Evolutionary conservation across 2,888 invertebrate genomes (phyloP).

Genomic region (Cryptocephalus primarius): DNA sequence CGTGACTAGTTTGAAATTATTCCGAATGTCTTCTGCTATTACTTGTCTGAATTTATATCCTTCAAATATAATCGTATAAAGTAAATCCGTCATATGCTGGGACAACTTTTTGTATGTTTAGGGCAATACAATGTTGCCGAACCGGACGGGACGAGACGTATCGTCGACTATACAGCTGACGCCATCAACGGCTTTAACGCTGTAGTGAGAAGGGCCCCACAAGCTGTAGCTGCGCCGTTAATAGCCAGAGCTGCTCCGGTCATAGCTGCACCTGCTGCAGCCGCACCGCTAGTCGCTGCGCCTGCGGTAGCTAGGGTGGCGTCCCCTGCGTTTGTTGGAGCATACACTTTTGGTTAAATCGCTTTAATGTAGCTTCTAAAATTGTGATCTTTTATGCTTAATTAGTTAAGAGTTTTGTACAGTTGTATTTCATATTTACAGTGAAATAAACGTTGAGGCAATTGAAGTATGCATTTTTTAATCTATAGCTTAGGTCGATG

Average conservation of each 20-base stretch:
- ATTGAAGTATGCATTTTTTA: too few relatives aligned
- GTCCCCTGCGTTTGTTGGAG: conserved; percentile 14
- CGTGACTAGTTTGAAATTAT: too few relatives aligned
- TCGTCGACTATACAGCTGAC: conserved; percentile 55
- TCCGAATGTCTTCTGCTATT: too few relatives aligned
- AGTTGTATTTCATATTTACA: too few relatives aligned
- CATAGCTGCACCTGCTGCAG: conserved; percentile 19
- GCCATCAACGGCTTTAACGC: conserved; percentile 56
- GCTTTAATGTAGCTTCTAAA: too few relatives aligned
- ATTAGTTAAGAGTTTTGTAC: too few relatives aligned
- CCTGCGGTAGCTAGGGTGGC: conserved; percentile 25
- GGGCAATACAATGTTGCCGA: conserved; percentile 50
- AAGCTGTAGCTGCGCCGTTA: conserved; percentile 23
- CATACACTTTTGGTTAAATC: conserved; percentile 3
- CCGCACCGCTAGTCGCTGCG: conserved; percentile 22
- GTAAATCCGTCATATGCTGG: too few relatives aligned
- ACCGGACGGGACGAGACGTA: conserved; percentile 51
- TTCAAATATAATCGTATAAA: too few relatives aligned
- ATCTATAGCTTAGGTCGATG: too few relatives aligned
- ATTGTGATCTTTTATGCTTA: too few relatives aligned
- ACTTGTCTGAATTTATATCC: too few relatives aligned
- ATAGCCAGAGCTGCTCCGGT: conserved; percentile 11
- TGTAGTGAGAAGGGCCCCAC: conserved; percentile 52
- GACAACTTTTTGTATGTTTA: neutral
- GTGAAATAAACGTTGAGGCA: too few relatives aligned